These are phyloP conservation scores for Apistogramma diplotaenia DNA, from an alignment of 2,113 vertebrate species.

Conservation along the genomic window DNA sequence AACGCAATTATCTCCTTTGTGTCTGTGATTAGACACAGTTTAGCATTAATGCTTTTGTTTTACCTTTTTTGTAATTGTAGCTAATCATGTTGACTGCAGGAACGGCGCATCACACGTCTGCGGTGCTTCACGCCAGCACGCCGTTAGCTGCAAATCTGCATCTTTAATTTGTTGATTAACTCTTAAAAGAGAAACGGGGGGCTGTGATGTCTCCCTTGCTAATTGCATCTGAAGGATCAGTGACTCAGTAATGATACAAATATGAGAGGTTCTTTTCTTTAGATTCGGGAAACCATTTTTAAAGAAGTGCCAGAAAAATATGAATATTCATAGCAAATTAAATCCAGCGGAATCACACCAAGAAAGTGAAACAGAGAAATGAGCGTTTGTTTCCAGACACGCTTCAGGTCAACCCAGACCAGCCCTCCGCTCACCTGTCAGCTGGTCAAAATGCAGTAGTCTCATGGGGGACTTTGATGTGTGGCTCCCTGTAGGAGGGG, in stretches of 20 bases:
- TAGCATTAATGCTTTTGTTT: slow-evolving; percentile 44
- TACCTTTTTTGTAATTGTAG: slow-evolving; percentile 45
- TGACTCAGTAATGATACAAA: slow-evolving; percentile 23
- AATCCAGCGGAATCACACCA: neutral
- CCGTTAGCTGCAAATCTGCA: slow-evolving; percentile 55
- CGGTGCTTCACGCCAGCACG: neutral
- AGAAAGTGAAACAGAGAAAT: neutral
- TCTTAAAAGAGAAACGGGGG: slow-evolving; percentile 16
- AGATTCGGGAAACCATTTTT: neutral
- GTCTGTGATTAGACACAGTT: slow-evolving; percentile 48
- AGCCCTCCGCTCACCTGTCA: slow-evolving; percentile 34
- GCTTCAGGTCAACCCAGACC: slow-evolving; percentile 5
- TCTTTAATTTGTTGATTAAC: slow-evolving; percentile 53
- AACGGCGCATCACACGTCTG: neutral
- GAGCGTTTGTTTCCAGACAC: neutral
- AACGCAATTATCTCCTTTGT: slow-evolving; percentile 47
- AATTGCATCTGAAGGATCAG: slow-evolving; percentile 45
- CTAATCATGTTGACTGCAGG: slow-evolving; percentile 47
- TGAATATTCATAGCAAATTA: slow-evolving; percentile 41
- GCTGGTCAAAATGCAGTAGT: slow-evolving; percentile 64
- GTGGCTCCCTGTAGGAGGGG: slow-evolving; percentile 66
- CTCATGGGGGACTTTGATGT: slow-evolving; percentile 74
- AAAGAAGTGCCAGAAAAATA: neutral
- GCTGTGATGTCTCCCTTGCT: slow-evolving; percentile 20
- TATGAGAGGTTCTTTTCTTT: slow-evolving; percentile 2